Evolutionary conservation across 2,888 invertebrate species (phyloP), one percentile per base, ranked within the genome.

Genomic region (Hydroisotoma schaefferi): DNA sequence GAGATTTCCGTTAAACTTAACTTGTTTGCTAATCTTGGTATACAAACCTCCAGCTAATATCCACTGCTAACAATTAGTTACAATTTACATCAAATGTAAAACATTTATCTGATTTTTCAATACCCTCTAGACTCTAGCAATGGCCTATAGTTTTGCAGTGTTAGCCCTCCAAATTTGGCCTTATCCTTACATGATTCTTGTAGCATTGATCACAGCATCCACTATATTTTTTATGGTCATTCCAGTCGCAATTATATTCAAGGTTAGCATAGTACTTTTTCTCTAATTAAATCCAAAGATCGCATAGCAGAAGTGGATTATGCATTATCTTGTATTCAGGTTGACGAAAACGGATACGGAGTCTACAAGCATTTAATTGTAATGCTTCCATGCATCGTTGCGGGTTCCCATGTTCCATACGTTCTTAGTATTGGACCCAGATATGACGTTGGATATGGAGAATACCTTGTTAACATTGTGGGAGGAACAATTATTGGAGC

Each of bases 1-100:
- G 25, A 57, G 60, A 29, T 60, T 64, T 47, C 63, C 63, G 15
- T 40, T 60, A 43, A 64, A 64, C 60, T 60, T 64, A 54, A 55
- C 57, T 15, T 44, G 59, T 38, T 38, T 59, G 22, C 23, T 63
- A 22, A 20, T 28, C 15, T 18, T 63, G 56, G 63, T 63, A 59
- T 43, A 55, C 25, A n/a, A 43, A 43, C n/a, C n/a, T n/a, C n/a
- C n/a, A n/a, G n/a, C n/a, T n/a, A n/a, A n/a, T n/a, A n/a, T n/a
- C n/a, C n/a, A n/a, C n/a, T n/a, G n/a, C n/a, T n/a, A n/a, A n/a
- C n/a, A n/a, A n/a, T n/a, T n/a, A n/a, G n/a, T n/a, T n/a, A n/a
- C n/a, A n/a, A n/a, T n/a, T n/a, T n/a, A n/a, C n/a, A n/a, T n/a
- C n/a, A n/a, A n/a, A n/a, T n/a, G n/a, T n/a, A n/a, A n/a, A n/a